phyloP scores from a whole-genome alignment of 2,888 invertebrate genomes.

The Alcis repandata region DNA sequence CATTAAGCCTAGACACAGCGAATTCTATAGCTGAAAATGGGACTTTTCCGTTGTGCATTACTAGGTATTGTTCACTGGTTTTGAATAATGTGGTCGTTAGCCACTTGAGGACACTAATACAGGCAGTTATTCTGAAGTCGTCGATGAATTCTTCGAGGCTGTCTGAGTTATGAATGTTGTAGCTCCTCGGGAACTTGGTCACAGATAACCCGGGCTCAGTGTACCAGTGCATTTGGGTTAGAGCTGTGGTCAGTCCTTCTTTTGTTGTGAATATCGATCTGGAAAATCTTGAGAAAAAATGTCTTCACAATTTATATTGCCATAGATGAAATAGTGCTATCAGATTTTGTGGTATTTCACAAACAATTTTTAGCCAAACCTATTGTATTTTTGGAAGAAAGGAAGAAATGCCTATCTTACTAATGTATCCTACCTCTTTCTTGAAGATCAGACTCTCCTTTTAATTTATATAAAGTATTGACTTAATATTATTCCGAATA shows the following conservation, averaged over 20 bases:
- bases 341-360: too few relatives aligned
- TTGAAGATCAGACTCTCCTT: too few relatives aligned
- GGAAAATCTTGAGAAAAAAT: constrained; percentile 91
- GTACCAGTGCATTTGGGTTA: constrained; percentile 95
- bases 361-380: too few relatives aligned
- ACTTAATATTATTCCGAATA: too few relatives aligned
- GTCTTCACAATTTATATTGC: not conserved
- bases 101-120: constrained; percentile 94
- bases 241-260: constrained; percentile 92
- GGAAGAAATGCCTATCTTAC: too few relatives aligned
- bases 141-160: constrained; percentile 94
- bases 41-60: constrained; percentile 88
- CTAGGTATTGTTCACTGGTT: constrained; percentile 85
- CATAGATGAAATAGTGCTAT: too few relatives aligned
- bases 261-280: constrained; percentile 97
- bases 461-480: too few relatives aligned
- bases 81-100: constrained; percentile 87
- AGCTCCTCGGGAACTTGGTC: constrained; percentile 95
- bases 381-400: too few relatives aligned
- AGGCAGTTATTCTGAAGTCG: constrained; percentile 96
- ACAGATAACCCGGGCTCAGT: constrained; percentile 93
- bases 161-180: constrained; percentile 93
- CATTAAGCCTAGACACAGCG: constrained; percentile 92
- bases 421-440: too few relatives aligned
- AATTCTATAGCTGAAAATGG: constrained; percentile 93